Conservation (phyloP, 2,888 invertebrate genomes). For the Synanthedon andrenaeformis region DNA sequence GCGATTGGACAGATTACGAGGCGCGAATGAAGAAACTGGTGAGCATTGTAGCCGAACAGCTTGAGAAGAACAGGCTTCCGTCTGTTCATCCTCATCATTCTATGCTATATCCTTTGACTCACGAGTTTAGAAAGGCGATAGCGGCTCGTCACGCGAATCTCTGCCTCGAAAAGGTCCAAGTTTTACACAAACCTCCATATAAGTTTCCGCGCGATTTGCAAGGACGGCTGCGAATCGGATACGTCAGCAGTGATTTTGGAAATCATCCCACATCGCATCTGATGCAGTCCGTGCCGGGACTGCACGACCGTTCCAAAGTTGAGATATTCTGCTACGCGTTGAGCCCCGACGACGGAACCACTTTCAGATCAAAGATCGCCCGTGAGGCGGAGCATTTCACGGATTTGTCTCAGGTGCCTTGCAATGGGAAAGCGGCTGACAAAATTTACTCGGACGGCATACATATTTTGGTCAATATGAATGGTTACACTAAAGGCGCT, state of each 20-base stretch:
- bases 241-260: slow-evolving; percentile 99
- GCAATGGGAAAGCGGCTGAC: slow-evolving; percentile 99
- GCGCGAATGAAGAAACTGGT: slow-evolving; percentile 96
- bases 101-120: slow-evolving; percentile 97
- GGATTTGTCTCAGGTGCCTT: slow-evolving; percentile 92
- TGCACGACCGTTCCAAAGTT: slow-evolving; percentile 86
- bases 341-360: slow-evolving; percentile 96
- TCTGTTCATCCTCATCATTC: slow-evolving; percentile 99
- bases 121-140: slow-evolving; percentile 95
- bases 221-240: slow-evolving; percentile 89
- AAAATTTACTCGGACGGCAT: slow-evolving; percentile 95
- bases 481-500: slow-evolving; percentile 99
- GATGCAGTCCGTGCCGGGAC: slow-evolving; percentile 98
- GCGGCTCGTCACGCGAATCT: slow-evolving; percentile 97
- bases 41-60: slow-evolving; percentile 96
- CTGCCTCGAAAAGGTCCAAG: slow-evolving; percentile 97
- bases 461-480: slow-evolving; percentile 98
- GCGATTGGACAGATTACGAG: slow-evolving; percentile 99
- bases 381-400: slow-evolving; percentile 96
- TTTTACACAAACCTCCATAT: slow-evolving; percentile 91
- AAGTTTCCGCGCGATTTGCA: slow-evolving; percentile 80
- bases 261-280: slow-evolving; percentile 99
- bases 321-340: slow-evolving; percentile 96
- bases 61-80: slow-evolving; percentile 96
- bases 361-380: slow-evolving; percentile 96